Conservation (phyloP, 2,888 invertebrate genomes). For the Melinaea marsaeus region DNA sequence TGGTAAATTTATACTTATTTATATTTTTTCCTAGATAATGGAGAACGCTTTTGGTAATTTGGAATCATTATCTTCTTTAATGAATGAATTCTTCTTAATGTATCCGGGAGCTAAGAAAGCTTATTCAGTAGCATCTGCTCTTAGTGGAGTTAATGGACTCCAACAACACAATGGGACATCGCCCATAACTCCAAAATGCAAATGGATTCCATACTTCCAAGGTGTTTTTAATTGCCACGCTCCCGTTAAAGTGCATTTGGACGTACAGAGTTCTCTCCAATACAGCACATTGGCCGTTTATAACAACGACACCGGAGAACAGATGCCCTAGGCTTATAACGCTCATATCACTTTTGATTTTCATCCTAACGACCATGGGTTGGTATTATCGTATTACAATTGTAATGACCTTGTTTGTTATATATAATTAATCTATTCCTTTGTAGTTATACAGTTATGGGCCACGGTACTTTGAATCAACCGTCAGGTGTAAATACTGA, state of each 20-base stretch:
- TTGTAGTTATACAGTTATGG: conserved; percentile 59
- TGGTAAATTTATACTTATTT: neutral
- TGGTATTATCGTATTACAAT: conserved; percentile 27
- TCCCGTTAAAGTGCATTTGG: conserved; percentile 61
- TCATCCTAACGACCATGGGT: conserved; percentile 55
- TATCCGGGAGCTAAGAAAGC: conserved; percentile 57
- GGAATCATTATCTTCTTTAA: conserved; percentile 54
- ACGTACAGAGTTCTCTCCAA: conserved; percentile 48
- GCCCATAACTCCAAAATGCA: too few relatives aligned
- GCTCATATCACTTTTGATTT: conserved; percentile 59
- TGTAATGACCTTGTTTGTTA: too few relatives aligned
- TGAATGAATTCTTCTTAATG: conserved; percentile 65
- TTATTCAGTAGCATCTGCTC: too few relatives aligned
- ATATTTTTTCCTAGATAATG: conserved; percentile 47
- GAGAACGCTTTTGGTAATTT: conserved; percentile 59
- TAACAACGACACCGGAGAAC: conserved; percentile 54
- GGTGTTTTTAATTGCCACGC: conserved; percentile 58
- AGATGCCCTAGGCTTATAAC: conserved; percentile 54
- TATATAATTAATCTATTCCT: neutral
- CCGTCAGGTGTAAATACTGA: conserved; percentile 39
- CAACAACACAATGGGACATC: too few relatives aligned
- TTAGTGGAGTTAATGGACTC: too few relatives aligned
- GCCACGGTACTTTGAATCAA: conserved; percentile 50
- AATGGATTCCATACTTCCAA: too few relatives aligned
- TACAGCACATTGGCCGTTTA: conserved; percentile 52